A percentile compares a stretch with the other conserved stretches of the same genome.
phyloP scores from a whole-genome alignment of 2,113 vertebrate genomes.

The Coptodon bakossiorum region DNA sequence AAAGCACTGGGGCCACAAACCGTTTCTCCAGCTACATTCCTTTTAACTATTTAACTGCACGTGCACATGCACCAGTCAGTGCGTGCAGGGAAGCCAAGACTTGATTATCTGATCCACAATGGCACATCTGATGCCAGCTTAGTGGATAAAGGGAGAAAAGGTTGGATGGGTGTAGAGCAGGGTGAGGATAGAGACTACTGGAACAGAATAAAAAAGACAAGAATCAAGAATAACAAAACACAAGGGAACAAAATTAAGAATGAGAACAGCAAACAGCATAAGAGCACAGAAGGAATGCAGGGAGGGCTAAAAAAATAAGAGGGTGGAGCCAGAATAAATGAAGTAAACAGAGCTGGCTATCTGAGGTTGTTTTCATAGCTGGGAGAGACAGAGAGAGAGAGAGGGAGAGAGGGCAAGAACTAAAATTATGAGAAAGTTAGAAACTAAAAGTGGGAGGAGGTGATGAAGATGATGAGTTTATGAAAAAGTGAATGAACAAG shows the following conservation, averaged over 20 bases:
- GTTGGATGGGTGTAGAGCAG: neutral
- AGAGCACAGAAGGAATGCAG: neutral
- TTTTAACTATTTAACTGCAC: neutral
- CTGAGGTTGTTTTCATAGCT: neutral
- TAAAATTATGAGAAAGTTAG: neutral
- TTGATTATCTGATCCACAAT: neutral
- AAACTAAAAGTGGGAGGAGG: neutral
- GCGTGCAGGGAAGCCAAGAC: neutral
- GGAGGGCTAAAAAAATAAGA: neutral
- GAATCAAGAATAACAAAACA: neutral
- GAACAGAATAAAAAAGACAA: conserved; percentile 1
- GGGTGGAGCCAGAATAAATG: neutral
- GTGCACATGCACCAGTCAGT: neutral
- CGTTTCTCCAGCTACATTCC: neutral
- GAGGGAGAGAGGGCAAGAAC: neutral
- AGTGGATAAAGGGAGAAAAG: neutral
- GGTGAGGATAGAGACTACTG: neutral
- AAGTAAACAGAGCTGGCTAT: neutral
- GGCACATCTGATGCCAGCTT: neutral
- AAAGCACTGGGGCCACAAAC: conserved; percentile 1
- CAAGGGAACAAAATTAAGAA: neutral
- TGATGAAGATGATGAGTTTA: neutral
- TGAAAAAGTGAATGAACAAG: neutral
- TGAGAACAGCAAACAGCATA: neutral
- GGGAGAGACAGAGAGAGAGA: neutral